These are phyloP conservation scores for Neoseiulus cucumeris DNA, from an alignment of 1,140 invertebrate species.

Conservation along the genomic window DNA sequence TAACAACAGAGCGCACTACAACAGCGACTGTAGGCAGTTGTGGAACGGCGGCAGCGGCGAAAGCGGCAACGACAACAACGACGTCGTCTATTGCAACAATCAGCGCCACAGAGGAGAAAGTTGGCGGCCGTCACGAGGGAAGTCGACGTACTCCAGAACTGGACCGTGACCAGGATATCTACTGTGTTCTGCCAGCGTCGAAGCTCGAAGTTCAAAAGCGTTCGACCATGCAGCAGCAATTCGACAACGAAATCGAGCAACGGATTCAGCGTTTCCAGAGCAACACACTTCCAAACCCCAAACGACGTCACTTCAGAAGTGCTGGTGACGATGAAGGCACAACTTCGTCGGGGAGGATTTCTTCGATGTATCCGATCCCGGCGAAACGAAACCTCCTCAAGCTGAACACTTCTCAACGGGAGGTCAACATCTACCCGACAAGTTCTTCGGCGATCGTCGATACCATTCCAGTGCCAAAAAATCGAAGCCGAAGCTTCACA, in stretches of 20 bases:
- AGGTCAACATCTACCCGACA: neutral
- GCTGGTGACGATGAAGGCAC: neutral
- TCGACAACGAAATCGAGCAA: neutral
- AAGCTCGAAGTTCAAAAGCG: neutral
- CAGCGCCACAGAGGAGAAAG: neutral
- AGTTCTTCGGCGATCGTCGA: neutral
- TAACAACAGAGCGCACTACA: too few relatives aligned
- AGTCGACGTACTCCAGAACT: neutral
- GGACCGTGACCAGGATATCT: constrained; percentile 6
- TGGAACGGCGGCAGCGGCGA: neutral
- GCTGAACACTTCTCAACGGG: neutral
- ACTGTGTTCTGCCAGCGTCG: neutral
- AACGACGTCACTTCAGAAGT: neutral
- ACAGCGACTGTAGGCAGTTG: too few relatives aligned
- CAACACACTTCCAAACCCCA: neutral
- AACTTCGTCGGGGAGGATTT: too few relatives aligned
- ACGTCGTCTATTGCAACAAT: neutral
- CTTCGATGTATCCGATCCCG: neutral
- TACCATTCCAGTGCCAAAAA: constrained; percentile 9
- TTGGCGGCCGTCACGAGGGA: neutral
- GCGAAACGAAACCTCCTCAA: constrained; percentile 6
- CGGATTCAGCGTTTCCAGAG: constrained; percentile 8
- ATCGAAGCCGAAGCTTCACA: neutral
- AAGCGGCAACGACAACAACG: neutral
- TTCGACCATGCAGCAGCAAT: neutral